Percentiles rank a stretch among this genome's conserved stretches.
phyloP scores from a whole-genome alignment of 2,797 vertebrate species.

The Onychomys torridus region DNA sequence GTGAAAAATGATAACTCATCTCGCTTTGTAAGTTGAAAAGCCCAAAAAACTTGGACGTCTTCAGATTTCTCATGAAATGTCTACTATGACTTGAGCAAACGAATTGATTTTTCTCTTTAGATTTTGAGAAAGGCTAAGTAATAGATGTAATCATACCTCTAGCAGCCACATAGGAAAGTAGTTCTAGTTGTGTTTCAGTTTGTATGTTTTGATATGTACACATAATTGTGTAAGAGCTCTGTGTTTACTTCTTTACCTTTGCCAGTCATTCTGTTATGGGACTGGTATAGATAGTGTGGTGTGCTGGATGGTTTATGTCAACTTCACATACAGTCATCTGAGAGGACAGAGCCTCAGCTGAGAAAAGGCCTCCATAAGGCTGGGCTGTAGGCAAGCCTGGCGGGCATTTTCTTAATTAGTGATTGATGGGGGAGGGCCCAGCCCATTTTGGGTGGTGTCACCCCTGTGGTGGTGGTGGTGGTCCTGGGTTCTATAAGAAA shows the following conservation, averaged over 20 bases:
- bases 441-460: not conserved
- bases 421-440: not conserved
- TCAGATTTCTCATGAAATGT: slow-evolving; percentile 38
- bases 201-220: not conserved
- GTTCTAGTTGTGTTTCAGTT: slow-evolving; percentile 6
- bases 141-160: not conserved
- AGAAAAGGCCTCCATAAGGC: not conserved
- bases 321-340: not conserved
- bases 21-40: slow-evolving; percentile 94
- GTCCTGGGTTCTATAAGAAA: not conserved
- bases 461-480: not conserved
- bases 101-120: not conserved
- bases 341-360: not conserved
- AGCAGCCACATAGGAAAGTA: not conserved
- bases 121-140: slow-evolving; percentile 47
- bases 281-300: not conserved
- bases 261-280: not conserved
- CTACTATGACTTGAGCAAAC: not conserved
- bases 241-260: not conserved
- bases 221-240: not conserved
- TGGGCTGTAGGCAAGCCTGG: not conserved
- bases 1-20: slow-evolving; percentile 99
- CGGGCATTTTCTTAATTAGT: not conserved
- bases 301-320: not conserved
- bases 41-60: slow-evolving; percentile 30